These are phyloP conservation scores for Lepidonotus clava DNA, from an alignment of 2,888 invertebrate species.

Conservation along the genomic window DNA sequence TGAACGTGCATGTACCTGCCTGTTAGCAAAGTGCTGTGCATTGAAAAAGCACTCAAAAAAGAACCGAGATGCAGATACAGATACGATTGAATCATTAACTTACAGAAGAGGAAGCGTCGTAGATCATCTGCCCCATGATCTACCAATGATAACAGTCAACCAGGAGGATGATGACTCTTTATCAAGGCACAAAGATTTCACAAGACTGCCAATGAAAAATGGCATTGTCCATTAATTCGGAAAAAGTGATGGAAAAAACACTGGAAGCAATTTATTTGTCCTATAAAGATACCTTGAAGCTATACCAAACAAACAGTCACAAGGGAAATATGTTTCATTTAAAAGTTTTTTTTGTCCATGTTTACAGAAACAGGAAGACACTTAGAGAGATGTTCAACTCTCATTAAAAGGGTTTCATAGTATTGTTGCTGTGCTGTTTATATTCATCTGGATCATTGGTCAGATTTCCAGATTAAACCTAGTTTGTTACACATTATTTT, in stretches of 20 bases:
- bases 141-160: not conserved
- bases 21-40: not conserved
- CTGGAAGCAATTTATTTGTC: no score
- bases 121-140: conserved; percentile 5
- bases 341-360: no score
- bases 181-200: not conserved
- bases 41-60: not conserved
- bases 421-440: no score
- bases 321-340: no score
- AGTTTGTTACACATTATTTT: no score
- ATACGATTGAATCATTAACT: not conserved
- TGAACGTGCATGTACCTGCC: not conserved
- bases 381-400: no score
- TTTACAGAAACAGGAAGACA: no score
- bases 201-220: not conserved
- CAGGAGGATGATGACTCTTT: conserved; percentile 10
- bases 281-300: no score
- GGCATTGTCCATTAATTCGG: not conserved
- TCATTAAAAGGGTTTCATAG: no score
- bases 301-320: no score
- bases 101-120: conserved; percentile 4
- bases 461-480: no score
- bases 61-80: conserved; percentile 11
- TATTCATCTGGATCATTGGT: no score
- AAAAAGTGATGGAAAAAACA: not conserved